These are phyloP conservation scores for Sinodicranocentrus sp. DNA, from an alignment of 2,888 invertebrate genomes.

Conservation along the genomic window DNA sequence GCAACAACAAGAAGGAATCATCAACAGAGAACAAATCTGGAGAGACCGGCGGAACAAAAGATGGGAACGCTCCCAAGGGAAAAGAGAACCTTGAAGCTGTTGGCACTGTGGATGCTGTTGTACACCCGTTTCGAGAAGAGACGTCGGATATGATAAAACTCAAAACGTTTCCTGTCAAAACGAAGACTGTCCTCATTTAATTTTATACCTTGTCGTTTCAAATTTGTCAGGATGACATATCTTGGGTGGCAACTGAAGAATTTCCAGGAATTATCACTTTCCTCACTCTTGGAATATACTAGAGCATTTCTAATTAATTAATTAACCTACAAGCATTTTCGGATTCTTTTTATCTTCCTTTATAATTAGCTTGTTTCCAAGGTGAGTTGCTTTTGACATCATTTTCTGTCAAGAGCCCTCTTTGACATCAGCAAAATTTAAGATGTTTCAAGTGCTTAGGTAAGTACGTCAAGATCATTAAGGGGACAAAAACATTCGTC, in stretches of 20 bases:
- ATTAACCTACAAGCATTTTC: background rate
- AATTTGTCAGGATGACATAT: background rate
- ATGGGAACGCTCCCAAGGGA: background rate
- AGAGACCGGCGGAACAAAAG: background rate
- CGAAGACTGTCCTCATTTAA: constrained; percentile 20
- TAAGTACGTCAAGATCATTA: no score
- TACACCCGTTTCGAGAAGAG: constrained; percentile 16
- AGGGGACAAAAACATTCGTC: no score
- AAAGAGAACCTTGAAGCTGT: background rate
- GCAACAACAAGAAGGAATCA: constrained; percentile 16
- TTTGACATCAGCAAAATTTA: background rate
- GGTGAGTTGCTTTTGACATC: background rate
- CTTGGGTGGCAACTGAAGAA: background rate
- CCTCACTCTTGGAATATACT: background rate
- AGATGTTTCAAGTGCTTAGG: no score
- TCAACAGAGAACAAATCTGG: background rate
- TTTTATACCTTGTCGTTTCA: background rate
- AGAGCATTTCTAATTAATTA: background rate
- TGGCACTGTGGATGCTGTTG: background rate
- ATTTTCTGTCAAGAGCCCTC: background rate
- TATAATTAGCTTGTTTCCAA: background rate
- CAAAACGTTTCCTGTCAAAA: constrained; percentile 21
- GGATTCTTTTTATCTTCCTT: background rate
- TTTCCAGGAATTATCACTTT: no score
- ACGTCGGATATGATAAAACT: constrained; percentile 34